Conservation (phyloP, 1,140 invertebrate species). For the Phthorimaea operculella region DNA sequence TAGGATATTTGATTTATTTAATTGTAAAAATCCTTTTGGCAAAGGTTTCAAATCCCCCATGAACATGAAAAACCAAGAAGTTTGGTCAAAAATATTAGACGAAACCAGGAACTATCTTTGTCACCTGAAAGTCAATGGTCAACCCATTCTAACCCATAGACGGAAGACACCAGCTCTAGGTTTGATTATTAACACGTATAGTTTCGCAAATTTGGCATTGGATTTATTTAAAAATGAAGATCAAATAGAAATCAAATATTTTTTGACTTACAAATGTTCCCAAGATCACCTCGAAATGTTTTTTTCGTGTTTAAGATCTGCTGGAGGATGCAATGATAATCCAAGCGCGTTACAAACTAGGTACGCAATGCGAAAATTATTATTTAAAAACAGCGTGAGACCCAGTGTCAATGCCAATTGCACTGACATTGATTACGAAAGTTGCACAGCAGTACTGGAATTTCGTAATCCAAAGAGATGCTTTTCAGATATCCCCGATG, state of each 20-base stretch:
- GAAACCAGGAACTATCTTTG: constrained; percentile 9
- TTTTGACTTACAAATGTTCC: constrained; percentile 32
- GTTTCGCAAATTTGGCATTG: constrained; percentile 15
- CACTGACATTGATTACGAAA: constrained; percentile 11
- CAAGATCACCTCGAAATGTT: constrained; percentile 36
- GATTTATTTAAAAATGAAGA: constrained; percentile 17
- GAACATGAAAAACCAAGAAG: constrained; percentile 19
- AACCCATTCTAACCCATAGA: neutral
- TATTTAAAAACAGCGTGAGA: constrained; percentile 22
- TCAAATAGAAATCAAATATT: constrained; percentile 18
- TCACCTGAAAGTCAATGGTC: neutral
- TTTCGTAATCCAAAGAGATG: too few species aligned
- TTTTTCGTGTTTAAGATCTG: constrained; percentile 26
- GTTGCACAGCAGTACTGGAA: constrained; percentile 13
- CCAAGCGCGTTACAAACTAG: constrained; percentile 22
- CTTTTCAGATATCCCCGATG: too few species aligned
- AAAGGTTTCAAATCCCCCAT: constrained; percentile 29
- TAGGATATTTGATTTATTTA: constrained; percentile 33
- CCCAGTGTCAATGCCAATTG: constrained; percentile 25
- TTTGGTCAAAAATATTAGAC: constrained; percentile 11
- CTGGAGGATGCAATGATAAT: constrained; percentile 25
- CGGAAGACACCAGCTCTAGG: constrained; percentile 10
- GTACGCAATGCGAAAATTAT: constrained; percentile 19
- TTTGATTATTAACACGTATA: constrained; percentile 8
- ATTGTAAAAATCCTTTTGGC: constrained; percentile 22